Percentiles rank a stretch among this genome's conserved stretches.
These are phyloP conservation scores for Python bivittatus DNA, from an alignment of 2,113 vertebrate species.

Conservation along the genomic window DNA sequence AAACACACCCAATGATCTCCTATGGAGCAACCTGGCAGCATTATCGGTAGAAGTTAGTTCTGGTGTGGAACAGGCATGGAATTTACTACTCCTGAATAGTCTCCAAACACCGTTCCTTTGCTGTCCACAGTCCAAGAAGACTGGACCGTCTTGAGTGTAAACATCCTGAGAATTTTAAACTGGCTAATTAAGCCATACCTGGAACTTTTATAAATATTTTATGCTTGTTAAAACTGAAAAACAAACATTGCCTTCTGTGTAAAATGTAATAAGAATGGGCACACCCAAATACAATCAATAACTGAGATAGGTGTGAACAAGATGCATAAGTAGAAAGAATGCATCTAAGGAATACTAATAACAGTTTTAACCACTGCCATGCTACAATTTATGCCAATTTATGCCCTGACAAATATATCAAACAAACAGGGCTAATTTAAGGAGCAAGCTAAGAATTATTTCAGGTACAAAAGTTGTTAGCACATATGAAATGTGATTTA, in stretches of 20 bases:
- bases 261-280: not conserved
- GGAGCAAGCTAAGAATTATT: not conserved
- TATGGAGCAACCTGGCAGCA: constrained; percentile 48
- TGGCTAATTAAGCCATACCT: too few relatives aligned
- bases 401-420: not conserved
- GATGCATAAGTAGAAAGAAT: not conserved
- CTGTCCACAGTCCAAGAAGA: not conserved
- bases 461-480: not conserved
- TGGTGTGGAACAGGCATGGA: not conserved
- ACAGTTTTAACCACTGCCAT: not conserved
- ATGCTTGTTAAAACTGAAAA: not conserved
- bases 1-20: constrained; percentile 51
- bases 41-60: not conserved
- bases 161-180: not conserved
- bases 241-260: not conserved
- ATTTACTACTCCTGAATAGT: not conserved
- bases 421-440: not conserved
- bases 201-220: not conserved
- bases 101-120: not conserved
- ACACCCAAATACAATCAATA: not conserved
- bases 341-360: not conserved
- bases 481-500: too few relatives aligned
- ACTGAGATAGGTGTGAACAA: not conserved
- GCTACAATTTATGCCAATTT: not conserved
- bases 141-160: not conserved